Evolutionary conservation across 2,113 vertebrate genomes (phyloP).

Genomic region (Sminthopsis crassicaudata): DNA sequence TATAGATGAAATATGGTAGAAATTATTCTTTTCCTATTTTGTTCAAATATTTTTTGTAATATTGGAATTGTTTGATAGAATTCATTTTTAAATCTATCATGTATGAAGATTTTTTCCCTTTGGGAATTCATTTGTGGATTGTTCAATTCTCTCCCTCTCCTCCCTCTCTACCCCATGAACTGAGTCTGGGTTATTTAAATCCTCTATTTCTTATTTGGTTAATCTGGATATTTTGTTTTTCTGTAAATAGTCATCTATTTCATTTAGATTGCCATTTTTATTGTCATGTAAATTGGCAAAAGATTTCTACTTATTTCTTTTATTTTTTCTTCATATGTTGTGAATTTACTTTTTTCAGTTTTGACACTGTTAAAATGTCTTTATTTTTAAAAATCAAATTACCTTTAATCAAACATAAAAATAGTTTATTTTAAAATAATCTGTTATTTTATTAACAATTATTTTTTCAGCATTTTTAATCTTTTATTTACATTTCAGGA

Average conservation of each 20-base stretch:
- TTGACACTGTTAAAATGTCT: background rate
- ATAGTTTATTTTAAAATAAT: background rate
- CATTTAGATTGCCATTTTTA: background rate
- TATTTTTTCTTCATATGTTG: background rate
- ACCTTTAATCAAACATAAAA: no score
- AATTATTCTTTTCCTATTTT: background rate
- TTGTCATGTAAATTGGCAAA: background rate
- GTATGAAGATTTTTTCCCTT: background rate
- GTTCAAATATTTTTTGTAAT: background rate
- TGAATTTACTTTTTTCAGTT: background rate
- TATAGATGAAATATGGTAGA: background rate
- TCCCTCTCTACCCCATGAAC: no score
- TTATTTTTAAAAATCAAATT: background rate
- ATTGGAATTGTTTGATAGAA: background rate
- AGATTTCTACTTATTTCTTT: background rate
- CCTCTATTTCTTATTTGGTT: background rate
- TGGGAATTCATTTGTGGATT: background rate
- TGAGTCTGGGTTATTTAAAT: background rate
- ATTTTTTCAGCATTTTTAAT: background rate
- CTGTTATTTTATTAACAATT: background rate
- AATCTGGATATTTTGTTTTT: background rate
- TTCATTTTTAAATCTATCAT: background rate
- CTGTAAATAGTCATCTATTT: background rate
- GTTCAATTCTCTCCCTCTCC: background rate
- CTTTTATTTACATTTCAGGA: background rate